Percentiles rank a stretch among this genome's conserved stretches.
Conservation (phyloP, 1,140 invertebrate species). For the Lutraria rhynchaena region DNA sequence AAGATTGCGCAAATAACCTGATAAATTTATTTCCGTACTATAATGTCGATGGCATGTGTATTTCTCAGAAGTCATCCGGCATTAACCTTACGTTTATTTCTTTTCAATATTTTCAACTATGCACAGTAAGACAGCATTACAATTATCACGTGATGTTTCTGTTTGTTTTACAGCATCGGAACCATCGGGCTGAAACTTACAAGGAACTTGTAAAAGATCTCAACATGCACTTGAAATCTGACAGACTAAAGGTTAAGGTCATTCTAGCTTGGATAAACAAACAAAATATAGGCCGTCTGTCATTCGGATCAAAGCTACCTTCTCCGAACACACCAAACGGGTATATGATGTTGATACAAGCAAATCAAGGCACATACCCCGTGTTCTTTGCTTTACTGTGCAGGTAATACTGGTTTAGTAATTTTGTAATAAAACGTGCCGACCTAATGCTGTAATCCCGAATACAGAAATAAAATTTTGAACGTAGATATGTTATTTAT, state of each 20-base stretch:
- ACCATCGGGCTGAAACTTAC: slow-evolving; percentile 45
- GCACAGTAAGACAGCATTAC: too few species aligned
- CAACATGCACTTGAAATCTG: slow-evolving; percentile 9
- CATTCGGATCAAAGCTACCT: slow-evolving; percentile 28
- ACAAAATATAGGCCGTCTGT: slow-evolving; percentile 36
- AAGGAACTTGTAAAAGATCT: slow-evolving; percentile 22
- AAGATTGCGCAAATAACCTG: too few species aligned
- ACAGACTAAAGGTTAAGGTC: slow-evolving; percentile 40
- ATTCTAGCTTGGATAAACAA: slow-evolving; percentile 55
- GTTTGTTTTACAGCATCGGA: slow-evolving; percentile 23
- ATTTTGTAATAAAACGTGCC: neutral
- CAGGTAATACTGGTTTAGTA: slow-evolving; percentile 28
- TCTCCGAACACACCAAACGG: slow-evolving; percentile 48
- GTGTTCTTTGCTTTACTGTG: slow-evolving; percentile 53
- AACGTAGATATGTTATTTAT: neutral
- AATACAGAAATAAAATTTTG: neutral
- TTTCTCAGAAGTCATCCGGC: too few species aligned
- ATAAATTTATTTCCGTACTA: too few species aligned
- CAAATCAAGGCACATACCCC: slow-evolving; percentile 40
- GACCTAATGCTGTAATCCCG: neutral
- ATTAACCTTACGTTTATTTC: too few species aligned
- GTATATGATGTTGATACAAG: slow-evolving; percentile 53
- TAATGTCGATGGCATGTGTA: too few species aligned
- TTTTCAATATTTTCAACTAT: too few species aligned
- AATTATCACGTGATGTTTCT: too few species aligned